Base-by-base conservation (phyloP, 2,888 invertebrate species). In the Podabrus alpinus region DNA sequence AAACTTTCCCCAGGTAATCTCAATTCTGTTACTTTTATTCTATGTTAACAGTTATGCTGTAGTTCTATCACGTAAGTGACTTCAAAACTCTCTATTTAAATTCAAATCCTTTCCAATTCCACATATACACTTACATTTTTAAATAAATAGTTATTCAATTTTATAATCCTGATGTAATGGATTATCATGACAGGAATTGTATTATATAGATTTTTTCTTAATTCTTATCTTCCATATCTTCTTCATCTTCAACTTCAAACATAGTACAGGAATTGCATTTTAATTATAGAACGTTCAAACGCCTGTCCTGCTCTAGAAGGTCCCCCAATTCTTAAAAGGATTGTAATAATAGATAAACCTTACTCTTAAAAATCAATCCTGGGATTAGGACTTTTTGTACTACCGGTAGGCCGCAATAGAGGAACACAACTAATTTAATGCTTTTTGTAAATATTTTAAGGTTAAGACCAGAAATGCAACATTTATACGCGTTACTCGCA, bases 1-100 rank as follows among this genome's bases (percentile, higher is more conserved):
- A 83, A 85, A 85, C 85, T 85, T 85, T 85, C 85, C 83, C 85
- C 83, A 79, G 81, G 82, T 85, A 83, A 84, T 84, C 83, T 75
- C 69, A 69, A 73, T 73, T 69, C 75, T 75, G 75, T 75, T 75
- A 75, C 75, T 75, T 75, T 72, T 74, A 72, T 76, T 71, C 71
- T 72, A 72, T 68, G 66, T 74, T 78, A 69, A 71, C 67, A 69
- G 61, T 77, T 70, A 69, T 72, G 68, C 66, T 77, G 75, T 68
- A 78, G 78, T 76, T 78, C 73, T 74, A 75, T 78, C 78, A 78
- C 78, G 77, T 77, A 78, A 78, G 74, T 72, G 60, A 76, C 74
- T 67, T 73, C 68, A 62, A 73, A 71, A 73, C 71, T 76, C 71
- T 76, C 69, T 76, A 74, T 59, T 76, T 59, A 72, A 71, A 76